These are phyloP conservation scores for Chaenogobius annularis DNA, from an alignment of 2,113 vertebrate species.

Conservation along the genomic window DNA sequence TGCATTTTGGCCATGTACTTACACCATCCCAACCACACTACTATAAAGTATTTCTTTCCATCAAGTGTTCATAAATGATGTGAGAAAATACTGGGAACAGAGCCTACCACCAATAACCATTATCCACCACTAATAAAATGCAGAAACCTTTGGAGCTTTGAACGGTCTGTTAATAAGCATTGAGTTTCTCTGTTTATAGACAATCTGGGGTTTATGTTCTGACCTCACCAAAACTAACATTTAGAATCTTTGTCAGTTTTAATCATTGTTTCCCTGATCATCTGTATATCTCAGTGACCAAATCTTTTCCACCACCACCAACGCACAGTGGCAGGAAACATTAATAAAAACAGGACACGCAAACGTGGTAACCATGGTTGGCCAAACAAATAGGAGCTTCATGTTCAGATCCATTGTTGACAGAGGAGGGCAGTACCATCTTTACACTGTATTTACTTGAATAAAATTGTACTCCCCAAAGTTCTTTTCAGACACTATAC, in stretches of 20 bases:
- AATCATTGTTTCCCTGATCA: constrained; percentile 5
- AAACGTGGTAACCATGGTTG: constrained; percentile 68
- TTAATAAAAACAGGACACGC: constrained; percentile 31
- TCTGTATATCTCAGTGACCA: constrained; percentile 22
- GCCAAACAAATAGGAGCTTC: constrained; percentile 70
- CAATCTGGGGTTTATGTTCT: constrained; percentile 40
- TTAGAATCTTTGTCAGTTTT: constrained; percentile 1
- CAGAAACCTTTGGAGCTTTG: neutral
- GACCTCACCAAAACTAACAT: constrained; percentile 40
- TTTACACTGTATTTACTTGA: no score
- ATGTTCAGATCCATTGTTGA: constrained; percentile 36
- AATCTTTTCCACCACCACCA: constrained; percentile 48
- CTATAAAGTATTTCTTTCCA: constrained; percentile 4
- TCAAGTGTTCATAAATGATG: constrained; percentile 26
- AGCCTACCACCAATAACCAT: constrained; percentile 19
- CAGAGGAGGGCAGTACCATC: neutral
- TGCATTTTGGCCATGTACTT: neutral
- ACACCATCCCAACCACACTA: neutral
- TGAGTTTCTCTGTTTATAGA: constrained; percentile 42
- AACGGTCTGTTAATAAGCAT: constrained; percentile 31
- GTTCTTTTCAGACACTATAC: no score
- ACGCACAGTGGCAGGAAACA: constrained; percentile 28
- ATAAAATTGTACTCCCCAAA: no score
- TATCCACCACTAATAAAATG: constrained; percentile 40
- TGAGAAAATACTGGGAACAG: constrained; percentile 32